phyloP scores from a whole-genome alignment of 2,797 vertebrate species.

The Hybognathus amarus region DNA sequence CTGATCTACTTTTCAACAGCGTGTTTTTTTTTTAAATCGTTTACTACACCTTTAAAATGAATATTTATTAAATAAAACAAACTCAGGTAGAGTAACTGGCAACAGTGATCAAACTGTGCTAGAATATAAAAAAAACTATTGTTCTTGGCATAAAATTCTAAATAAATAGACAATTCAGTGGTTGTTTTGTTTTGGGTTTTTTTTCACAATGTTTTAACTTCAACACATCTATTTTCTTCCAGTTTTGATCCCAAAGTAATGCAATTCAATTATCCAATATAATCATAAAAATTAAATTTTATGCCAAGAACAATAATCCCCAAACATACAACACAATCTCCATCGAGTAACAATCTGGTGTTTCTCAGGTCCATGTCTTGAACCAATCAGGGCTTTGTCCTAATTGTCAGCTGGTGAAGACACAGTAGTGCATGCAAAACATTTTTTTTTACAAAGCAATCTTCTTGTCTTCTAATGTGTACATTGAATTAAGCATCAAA shows the following conservation, averaged over 20 bases:
- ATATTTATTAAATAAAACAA: no score
- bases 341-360: background rate
- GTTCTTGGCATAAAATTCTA: no score
- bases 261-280: background rate
- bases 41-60: no score
- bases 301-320: slow-evolving; percentile 9
- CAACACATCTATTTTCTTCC: background rate
- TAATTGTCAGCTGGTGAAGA: background rate
- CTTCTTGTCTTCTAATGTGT: background rate
- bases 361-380: background rate
- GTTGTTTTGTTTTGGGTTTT: background rate
- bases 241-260: slow-evolving; percentile 7
- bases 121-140: no score
- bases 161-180: background rate
- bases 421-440: background rate
- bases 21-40: no score
- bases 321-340: background rate
- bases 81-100: no score
- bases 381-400: background rate
- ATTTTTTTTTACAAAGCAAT: background rate
- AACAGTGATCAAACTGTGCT: no score
- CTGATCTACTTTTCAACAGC: no score
- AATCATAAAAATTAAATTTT: background rate
- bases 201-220: background rate
- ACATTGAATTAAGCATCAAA: slow-evolving; percentile 12